Evolutionary conservation across 2,888 invertebrate genomes (phyloP).

Genomic region (Ophion ventricosus): DNA sequence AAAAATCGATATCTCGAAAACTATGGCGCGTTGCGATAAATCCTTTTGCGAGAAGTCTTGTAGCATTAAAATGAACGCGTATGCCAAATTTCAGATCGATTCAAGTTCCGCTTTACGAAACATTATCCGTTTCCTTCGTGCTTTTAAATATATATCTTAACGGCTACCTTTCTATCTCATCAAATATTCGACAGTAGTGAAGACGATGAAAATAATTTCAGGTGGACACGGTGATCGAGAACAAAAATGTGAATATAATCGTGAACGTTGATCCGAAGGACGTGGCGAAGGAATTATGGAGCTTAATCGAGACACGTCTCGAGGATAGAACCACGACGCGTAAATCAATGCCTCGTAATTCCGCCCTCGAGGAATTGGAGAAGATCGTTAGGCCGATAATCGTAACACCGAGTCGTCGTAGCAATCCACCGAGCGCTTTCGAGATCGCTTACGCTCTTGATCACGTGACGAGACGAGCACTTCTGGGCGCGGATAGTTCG

Average conservation of each 20-base stretch:
- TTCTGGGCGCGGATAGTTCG: conserved; percentile 26
- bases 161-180: too few relatives aligned
- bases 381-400: conserved; percentile 66
- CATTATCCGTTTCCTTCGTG: too few relatives aligned
- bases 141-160: too few relatives aligned
- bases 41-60: too few relatives aligned
- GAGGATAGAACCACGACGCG: conserved; percentile 31
- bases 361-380: conserved; percentile 61
- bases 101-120: too few relatives aligned
- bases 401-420: conserved; percentile 64
- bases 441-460: conserved; percentile 67
- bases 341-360: conserved; percentile 13
- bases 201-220: conserved; percentile 38
- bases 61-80: too few relatives aligned
- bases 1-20: too few relatives aligned
- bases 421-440: conserved; percentile 52
- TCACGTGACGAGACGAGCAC: conserved; percentile 64
- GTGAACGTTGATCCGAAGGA: conserved; percentile 72
- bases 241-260: conserved; percentile 73
- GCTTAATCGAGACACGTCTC: conserved; percentile 67
- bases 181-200: too few relatives aligned
- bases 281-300: conserved; percentile 72
- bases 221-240: conserved; percentile 65
- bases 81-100: too few relatives aligned
- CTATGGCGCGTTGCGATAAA: too few relatives aligned